phyloP scores from a whole-genome alignment of 2,113 vertebrate genomes.

The Myiagra hebetior region DNA sequence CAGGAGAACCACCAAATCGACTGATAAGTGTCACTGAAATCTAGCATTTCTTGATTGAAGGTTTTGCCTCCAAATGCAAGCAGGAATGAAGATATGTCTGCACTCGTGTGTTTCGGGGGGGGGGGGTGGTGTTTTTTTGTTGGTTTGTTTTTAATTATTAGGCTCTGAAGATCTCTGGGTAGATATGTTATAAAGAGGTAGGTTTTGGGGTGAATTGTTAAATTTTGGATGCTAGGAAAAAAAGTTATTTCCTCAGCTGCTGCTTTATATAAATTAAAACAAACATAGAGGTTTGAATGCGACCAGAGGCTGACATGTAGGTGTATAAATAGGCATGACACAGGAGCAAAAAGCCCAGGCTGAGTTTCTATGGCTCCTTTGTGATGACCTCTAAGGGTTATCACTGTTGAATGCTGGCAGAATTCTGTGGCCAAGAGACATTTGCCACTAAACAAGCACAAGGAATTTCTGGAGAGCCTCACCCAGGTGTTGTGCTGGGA shows the following conservation, averaged over 20 bases:
- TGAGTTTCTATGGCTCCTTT: neutral
- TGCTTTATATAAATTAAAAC: neutral
- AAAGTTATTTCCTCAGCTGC: neutral
- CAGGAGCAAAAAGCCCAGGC: neutral
- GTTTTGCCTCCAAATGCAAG: neutral
- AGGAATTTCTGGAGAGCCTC: neutral
- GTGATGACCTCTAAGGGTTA: neutral
- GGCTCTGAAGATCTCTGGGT: neutral
- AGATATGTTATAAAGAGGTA: neutral
- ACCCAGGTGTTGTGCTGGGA: neutral
- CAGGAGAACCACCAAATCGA: neutral
- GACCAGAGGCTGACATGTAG: neutral
- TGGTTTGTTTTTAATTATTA: neutral
- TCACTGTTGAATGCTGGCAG: neutral
- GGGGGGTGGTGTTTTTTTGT: fast-evolving
- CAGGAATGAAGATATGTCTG: neutral
- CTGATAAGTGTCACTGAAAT: neutral
- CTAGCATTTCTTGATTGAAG: neutral
- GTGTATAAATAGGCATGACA: neutral
- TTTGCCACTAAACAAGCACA: neutral
- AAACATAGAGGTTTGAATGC: neutral
- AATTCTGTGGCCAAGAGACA: neutral
- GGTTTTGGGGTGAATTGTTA: neutral
- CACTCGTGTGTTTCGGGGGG: fast-evolving
- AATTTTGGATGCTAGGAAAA: neutral